Evolutionary conservation across 1,140 invertebrate genomes (phyloP).

Genomic region (Heliconius eleuchia): DNA sequence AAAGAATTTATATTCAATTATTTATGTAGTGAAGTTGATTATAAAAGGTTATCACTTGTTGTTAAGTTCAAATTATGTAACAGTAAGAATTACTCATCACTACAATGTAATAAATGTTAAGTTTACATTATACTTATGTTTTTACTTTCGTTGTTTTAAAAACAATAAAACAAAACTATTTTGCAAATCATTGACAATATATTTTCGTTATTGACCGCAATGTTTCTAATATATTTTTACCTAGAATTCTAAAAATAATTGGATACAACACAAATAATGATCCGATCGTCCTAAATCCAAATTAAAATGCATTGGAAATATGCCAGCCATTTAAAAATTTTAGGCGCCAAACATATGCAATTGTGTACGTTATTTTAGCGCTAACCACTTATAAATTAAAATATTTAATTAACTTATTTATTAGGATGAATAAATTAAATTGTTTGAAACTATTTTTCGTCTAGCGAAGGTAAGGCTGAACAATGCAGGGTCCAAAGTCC

Average conservation of each 20-base stretch:
- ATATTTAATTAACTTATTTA: background rate
- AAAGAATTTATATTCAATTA: too few species aligned
- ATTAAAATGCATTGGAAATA: conserved; percentile 42
- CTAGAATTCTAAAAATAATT: conserved; percentile 27
- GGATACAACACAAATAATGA: background rate
- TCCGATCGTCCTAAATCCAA: conserved; percentile 48
- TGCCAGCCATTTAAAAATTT: conserved; percentile 41
- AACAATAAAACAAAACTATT: background rate
- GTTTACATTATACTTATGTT: background rate
- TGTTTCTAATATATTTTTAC: background rate
- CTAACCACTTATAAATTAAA: background rate
- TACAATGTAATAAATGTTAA: background rate
- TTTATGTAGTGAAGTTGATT: background rate
- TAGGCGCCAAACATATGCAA: conserved; percentile 46
- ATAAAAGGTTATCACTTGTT: conserved; percentile 10
- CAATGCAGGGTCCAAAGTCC: conserved; percentile 77
- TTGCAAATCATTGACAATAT: background rate
- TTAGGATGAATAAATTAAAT: background rate
- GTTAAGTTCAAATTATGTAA: conserved; percentile 7
- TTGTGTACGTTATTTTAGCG: background rate
- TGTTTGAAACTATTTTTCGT: conserved; percentile 30
- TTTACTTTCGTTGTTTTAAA: background rate
- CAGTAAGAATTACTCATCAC: background rate
- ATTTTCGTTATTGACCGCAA: background rate
- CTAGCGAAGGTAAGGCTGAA: conserved; percentile 56